Evolutionary conservation across 2,797 vertebrate genomes (phyloP).

Genomic region (Eulemur mongoz): DNA sequence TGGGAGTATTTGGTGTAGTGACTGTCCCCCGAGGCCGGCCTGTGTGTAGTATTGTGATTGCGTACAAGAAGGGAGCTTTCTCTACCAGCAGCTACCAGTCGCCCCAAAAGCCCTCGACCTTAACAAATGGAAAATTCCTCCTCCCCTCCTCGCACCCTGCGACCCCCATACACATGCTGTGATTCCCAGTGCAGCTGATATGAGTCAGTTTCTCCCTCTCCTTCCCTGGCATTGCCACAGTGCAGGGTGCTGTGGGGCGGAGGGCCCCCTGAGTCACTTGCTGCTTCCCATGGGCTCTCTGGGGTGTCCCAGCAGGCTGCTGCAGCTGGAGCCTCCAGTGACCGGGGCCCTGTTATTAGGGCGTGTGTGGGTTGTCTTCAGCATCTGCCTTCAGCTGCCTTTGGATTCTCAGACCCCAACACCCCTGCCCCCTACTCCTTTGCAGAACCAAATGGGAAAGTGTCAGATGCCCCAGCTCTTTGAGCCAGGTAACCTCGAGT

Average conservation of each 20-base stretch:
- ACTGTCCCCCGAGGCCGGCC: slow-evolving; percentile 65
- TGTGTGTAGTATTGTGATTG: slow-evolving; percentile 67
- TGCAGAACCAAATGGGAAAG: background rate
- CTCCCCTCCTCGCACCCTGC: background rate
- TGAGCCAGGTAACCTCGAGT: background rate
- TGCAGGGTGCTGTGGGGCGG: background rate
- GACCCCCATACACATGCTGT: background rate
- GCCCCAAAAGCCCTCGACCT: slow-evolving; percentile 27
- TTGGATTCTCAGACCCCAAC: background rate
- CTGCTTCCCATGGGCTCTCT: background rate
- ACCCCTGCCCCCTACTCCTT: background rate
- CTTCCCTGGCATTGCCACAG: background rate
- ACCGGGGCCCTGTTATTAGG: background rate
- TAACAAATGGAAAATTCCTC: slow-evolving; percentile 23
- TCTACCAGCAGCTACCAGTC: background rate
- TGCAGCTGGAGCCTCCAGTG: background rate
- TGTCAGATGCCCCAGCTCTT: background rate
- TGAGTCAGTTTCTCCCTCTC: slow-evolving; percentile 27
- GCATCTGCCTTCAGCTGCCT: background rate
- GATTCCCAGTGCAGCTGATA: background rate
- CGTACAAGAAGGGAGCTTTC: background rate
- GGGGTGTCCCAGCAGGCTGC: background rate
- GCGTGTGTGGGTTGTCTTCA: background rate
- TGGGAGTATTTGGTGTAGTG: slow-evolving; percentile 76
- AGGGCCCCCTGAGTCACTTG: background rate